Base-by-base conservation (phyloP, 1,140 invertebrate species). In the Drosophila sp. region DNA sequence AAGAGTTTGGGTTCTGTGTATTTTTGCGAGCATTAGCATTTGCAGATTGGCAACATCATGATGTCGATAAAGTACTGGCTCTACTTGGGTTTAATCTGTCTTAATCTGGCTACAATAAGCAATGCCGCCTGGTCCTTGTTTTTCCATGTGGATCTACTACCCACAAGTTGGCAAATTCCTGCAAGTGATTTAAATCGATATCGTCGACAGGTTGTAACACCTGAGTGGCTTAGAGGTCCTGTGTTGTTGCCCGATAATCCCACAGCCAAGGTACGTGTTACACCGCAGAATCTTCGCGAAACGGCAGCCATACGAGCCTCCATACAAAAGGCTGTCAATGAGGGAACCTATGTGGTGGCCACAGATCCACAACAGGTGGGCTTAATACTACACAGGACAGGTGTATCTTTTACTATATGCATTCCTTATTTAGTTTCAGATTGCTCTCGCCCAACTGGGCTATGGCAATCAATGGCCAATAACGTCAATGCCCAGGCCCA, bases 261-360 rank as follows among this genome's bases (percentile, higher is more conserved):
- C 2, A 60, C 54, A 2, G 2, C 38, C 40, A 35, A 56, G 8
- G 86, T 90, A n/a, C 56, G 30, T 8, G 76, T 90, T 0, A 86
- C 75, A 3, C 65, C 44, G 4, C 69, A 86, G n/a, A 90, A 82
- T 7, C 76, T 90, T 0, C 27, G 57, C 41, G 82, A 90, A 1
- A 50, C 63, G 23, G 76, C 79, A 0, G 55, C 41, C 5, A 44
- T 82, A 23, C 61, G 87, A 3, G 60, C 67, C 25, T 4, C 2
- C 56, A 90, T 90, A 17, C 86, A 90, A 23, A 77, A 75, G 70
- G 79, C 86, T 0, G 68, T 90, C 66, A 60, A 69, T 11, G 86
- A 85, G 5, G 72, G 56, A 32, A 79, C 55, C 17, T 87, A 76
- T 41, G 68, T 65, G 72, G 76, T 90, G 7, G 60, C 79, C 17